Evolutionary conservation across 2,797 vertebrate species (phyloP), one percentile per base, ranked within the genome.

Genomic region (Tokudaia muenninki): DNA sequence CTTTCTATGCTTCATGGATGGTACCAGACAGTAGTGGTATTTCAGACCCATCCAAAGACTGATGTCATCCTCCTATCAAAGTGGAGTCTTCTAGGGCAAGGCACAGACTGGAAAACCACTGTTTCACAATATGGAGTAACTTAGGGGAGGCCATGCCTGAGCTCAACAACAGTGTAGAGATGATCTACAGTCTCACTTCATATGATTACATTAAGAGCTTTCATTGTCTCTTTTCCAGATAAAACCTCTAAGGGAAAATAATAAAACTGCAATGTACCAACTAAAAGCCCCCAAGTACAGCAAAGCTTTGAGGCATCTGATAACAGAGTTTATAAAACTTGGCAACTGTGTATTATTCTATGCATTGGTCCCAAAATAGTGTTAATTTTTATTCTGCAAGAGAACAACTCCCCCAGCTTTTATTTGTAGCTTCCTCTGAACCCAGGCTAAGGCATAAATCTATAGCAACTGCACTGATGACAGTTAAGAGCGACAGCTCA

Each of bases 351-450:
- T 52, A 10, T 94, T 87, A 77, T 86, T 89, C 47, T 91, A 37
- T 92, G 82, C 70, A 61, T 67, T 81, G 74, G 57, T 94, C 57
- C 34, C 44, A 80, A 96, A 87, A 97, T 65, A 97, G 88, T 50
- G 70, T 80, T 84, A 63, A 91, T 77, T 96, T 97, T 91, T 88
- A 97, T 90, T 94, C 75, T 94, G 59, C 26, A 95, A 57, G 82
- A 90, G 90, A 96, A 92, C 81, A 82, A 59, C 72, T 94, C 65
- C 87, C 77, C 84, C 92, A 67, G 29, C 67, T 95, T 93, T 97
- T 79, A 90, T 94, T 37, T 93, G 80, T 50, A 96, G 55, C 87
- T 90, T 95, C 88, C 93, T 95, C 80, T 52, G 24, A 97, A 84
- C 29, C 52, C 74, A 72, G 59, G 90, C 31, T 87, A 17, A 55